phyloP scores from a whole-genome alignment of 2,113 vertebrate genomes.

The Tapirus terrestris region DNA sequence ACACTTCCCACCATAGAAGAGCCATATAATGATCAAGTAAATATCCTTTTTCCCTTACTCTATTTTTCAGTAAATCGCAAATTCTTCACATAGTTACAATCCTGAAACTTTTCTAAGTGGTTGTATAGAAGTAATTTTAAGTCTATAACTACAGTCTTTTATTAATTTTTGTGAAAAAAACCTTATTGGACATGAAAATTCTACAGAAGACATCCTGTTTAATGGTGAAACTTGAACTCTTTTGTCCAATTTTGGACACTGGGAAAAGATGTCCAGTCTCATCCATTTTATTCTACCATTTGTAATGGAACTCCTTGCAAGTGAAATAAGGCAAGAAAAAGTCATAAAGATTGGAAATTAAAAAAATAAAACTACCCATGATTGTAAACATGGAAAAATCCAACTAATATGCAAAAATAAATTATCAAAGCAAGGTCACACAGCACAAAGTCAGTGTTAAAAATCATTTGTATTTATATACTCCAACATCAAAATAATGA shows the following conservation, averaged over 20 bases:
- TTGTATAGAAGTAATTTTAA: neutral
- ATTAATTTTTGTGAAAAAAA: neutral
- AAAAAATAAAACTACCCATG: neutral
- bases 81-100: neutral
- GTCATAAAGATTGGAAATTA: neutral
- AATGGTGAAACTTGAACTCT: neutral
- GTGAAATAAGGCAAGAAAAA: neutral
- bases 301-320: neutral
- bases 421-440: neutral
- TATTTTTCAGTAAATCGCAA: neutral
- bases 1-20: neutral
- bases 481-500: neutral
- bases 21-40: neutral
- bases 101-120: neutral
- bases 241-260: neutral
- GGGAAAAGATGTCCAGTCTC: neutral
- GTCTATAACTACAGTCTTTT: neutral
- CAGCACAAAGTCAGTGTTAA: neutral
- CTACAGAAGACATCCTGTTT: neutral
- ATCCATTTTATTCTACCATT: neutral
- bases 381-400: neutral
- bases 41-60: neutral
- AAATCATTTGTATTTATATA: neutral
- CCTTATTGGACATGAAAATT: neutral
- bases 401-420: neutral